A percentile compares a stretch with the other conserved stretches of the same genome.
These are phyloP conservation scores for Cherax quadricarinatus DNA, from an alignment of 1,140 invertebrate genomes.

Conservation along the genomic window DNA sequence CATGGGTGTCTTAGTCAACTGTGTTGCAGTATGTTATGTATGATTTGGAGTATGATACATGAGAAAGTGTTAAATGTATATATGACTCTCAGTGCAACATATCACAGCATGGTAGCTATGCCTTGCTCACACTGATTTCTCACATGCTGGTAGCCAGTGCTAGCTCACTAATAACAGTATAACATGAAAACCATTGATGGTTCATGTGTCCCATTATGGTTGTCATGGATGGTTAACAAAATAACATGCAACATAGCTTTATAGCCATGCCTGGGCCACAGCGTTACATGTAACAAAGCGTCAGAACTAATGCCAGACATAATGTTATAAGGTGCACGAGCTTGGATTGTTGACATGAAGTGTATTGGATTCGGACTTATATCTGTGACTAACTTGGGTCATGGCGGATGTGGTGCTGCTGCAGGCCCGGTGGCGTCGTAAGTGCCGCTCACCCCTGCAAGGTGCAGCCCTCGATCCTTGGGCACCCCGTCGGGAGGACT, in stretches of 20 bases:
- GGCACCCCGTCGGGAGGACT: conserved; percentile 74
- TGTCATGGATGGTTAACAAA: conserved; percentile 23
- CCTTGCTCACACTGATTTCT: conserved; percentile 1
- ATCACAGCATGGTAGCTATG: conserved; percentile 33
- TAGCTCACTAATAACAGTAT: neutral
- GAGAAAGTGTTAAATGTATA: conserved; percentile 4
- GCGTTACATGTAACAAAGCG: conserved; percentile 14
- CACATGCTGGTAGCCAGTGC: neutral
- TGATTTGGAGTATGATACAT: conserved; percentile 15
- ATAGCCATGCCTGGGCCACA: conserved; percentile 19
- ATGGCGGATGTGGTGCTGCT: conserved; percentile 52
- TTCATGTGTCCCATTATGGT: conserved; percentile 18
- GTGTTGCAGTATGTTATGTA: conserved; percentile 26
- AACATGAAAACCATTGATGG: conserved; percentile 29
- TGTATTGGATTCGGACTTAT: conserved; percentile 27
- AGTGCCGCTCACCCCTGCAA: conserved; percentile 72
- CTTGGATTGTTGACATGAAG: conserved; percentile 14
- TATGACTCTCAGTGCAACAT: conserved; percentile 8
- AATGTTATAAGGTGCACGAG: conserved; percentile 22
- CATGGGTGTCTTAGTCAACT: neutral
- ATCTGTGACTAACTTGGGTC: conserved; percentile 36
- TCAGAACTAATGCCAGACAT: neutral
- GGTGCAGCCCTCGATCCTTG: conserved; percentile 69
- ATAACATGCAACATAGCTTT: conserved; percentile 2
- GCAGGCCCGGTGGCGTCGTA: conserved; percentile 71